Conservation (phyloP, 2,797 vertebrate species). For the Botia almorhae region DNA sequence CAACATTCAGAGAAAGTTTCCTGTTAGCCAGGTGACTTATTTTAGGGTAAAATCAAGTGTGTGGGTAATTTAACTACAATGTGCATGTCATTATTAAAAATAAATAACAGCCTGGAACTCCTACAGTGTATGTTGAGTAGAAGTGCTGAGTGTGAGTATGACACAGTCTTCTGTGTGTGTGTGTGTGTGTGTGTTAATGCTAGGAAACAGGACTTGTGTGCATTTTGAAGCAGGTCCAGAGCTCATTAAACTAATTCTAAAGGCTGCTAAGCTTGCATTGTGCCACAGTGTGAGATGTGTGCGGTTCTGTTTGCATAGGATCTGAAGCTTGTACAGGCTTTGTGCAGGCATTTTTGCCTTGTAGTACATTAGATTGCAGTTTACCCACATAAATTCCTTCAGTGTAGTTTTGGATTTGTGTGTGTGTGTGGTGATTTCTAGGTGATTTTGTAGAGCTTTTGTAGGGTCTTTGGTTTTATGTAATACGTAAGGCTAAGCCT, state of each 20-base stretch:
- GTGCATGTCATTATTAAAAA: no score
- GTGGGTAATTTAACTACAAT: background rate
- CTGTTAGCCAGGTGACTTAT: no score
- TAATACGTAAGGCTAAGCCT: background rate
- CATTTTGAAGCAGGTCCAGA: background rate
- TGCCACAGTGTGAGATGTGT: background rate
- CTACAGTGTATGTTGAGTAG: no score
- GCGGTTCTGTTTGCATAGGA: no score
- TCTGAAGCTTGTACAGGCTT: no score
- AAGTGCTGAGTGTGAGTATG: no score
- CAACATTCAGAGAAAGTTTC: no score
- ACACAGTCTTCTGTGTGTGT: no score
- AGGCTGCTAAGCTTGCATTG: conserved; percentile 10
- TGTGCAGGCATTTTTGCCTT: background rate
- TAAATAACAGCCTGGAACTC: no score
- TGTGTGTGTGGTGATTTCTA: background rate
- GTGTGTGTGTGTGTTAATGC: no score
- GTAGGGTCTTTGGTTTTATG: background rate
- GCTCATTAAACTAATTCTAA: conserved; percentile 12
- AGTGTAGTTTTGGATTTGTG: conserved; percentile 19
- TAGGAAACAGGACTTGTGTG: no score
- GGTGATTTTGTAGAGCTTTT: background rate
- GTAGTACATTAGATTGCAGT: conserved; percentile 1
- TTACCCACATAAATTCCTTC: background rate
- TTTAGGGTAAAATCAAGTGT: no score